Percentiles rank a stretch among this genome's conserved stretches.
These are phyloP conservation scores for Halocynthia roretzi DNA, from an alignment of 23 tunicate genomes.

Conservation along the genomic window DNA sequence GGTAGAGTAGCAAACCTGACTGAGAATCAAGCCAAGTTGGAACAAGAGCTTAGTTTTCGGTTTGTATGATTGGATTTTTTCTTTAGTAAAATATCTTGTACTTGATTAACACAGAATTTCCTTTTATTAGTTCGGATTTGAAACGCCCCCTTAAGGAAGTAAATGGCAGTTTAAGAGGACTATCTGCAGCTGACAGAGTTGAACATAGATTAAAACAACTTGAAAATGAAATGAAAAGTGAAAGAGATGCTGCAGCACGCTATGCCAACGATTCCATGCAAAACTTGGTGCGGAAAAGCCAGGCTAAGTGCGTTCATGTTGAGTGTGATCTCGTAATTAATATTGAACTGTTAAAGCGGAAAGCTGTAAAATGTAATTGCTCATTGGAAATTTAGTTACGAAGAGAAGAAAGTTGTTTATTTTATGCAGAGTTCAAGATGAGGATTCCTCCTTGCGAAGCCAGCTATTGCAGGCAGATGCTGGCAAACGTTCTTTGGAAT, in stretches of 20 bases:
- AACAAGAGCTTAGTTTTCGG: constrained; percentile 38
- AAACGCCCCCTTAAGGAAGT: constrained; percentile 34
- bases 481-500: constrained; percentile 61
- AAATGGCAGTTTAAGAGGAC: constrained; percentile 12
- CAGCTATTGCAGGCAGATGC: constrained; percentile 65
- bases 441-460: constrained; percentile 1
- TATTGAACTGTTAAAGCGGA: constrained; percentile 1
- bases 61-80: too few species aligned
- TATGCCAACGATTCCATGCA: constrained; percentile 49
- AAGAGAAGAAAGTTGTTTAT: background rate
- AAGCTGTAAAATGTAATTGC: background rate
- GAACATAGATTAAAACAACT: constrained; percentile 79
- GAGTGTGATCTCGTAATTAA: background rate
- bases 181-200: constrained; percentile 65
- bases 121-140: background rate
- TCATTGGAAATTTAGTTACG: background rate
- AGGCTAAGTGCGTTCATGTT: constrained; percentile 43
- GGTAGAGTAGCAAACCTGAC: constrained; percentile 43
- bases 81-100: too few species aligned
- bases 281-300: constrained; percentile 53
- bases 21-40: constrained; percentile 57
- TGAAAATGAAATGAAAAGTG: constrained; percentile 57
- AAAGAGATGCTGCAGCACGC: constrained; percentile 57
- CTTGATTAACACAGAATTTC: too few species aligned
- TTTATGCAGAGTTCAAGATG: constrained; percentile 16